Base-by-base conservation (phyloP, 2,113 vertebrate genomes). In the Stigmatopora nigra region DNA sequence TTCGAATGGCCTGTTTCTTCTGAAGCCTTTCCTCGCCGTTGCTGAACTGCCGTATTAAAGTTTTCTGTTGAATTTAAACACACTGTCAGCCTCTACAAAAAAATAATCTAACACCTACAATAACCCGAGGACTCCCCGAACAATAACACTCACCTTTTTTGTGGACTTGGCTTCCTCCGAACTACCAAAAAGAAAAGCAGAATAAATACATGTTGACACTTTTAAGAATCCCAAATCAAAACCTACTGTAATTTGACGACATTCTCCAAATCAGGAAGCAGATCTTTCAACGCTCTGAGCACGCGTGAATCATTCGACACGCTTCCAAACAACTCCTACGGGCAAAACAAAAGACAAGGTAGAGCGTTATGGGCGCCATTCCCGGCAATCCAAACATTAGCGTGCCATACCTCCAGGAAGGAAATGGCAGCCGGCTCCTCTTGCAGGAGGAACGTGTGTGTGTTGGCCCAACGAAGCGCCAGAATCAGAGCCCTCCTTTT, bases 41-140 rank as follows among this genome's bases (percentile, higher is more conserved):
- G 85, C 94, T 98, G 83, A 98, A 99, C 70, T 98, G 93, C 70
- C 96, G 91, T 82, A 99, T 86, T 59, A 99, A 91, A 65, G 94
- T 92, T 90, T 95, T 99, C 91, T 95, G 93, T 90, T 92, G 6
- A 79, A 75, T 47, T 73, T 63, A 8, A 63, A 17, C 6, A 25
- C 16, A 53, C 8, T 36, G n/a, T 81, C 62, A 78, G 5, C 19
- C 44, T 51, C 51, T 38, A 57, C n/a, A 61, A 9, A n/a, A 63
- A 8, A 46, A 70, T 9, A 2, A 25, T 70, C 1, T 31, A 31
- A 11, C 7, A 4, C 56, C 14, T 48, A 63, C 11, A 3, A 36
- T 16, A 31, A 31, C 25, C 25, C 3, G 25, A 31, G 25, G 25
- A 31, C 25, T 31, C 25, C 25, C 25, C 25, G 25, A 1, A 31